Conservation (phyloP, 2,113 vertebrate genomes). For the human (Homo sapiens) region GRCh38 chr5:132814001-132814500, state of each 20-base stretch:
- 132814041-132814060: background rate
- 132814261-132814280: constrained; percentile 89
- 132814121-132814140: background rate
- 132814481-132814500: constrained; percentile 30
- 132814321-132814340: constrained; percentile 70
- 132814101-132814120: background rate
- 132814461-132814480: constrained; percentile 58
- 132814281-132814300: constrained; percentile 81
- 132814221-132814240: background rate
- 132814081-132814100: background rate
- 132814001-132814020: background rate
- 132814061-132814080: background rate
- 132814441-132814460: constrained; percentile 75
- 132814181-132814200: background rate
- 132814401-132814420: constrained; percentile 36
- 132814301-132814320: constrained; percentile 36
- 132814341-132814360: constrained; percentile 74
- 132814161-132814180: background rate
- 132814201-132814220: fast-evolving
- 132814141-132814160: background rate
- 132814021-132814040: background rate
- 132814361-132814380: constrained; percentile 32
- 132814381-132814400: constrained; percentile 50
- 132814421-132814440: constrained; percentile 29
- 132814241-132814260: background rate